Evolutionary conservation across 2,797 vertebrate genomes (phyloP).

Genomic region (Buphagus erythrorhynchus): DNA sequence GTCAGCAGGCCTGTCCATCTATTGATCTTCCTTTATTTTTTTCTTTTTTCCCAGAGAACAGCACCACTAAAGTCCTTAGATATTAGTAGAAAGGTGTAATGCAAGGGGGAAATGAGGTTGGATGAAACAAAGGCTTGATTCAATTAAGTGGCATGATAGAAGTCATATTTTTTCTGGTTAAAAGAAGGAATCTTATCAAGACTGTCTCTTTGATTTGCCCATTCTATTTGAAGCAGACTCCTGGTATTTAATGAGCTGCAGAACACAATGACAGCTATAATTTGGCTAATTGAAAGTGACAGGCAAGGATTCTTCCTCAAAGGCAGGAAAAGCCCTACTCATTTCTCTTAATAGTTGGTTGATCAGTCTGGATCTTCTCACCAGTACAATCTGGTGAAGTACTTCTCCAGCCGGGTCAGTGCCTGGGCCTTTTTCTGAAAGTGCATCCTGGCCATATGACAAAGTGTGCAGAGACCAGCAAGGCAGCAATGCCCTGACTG

Average conservation of each 20-base stretch:
- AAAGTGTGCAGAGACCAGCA: rapidly evolving
- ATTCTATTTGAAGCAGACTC: conserved; percentile 16
- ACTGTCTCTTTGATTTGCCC: conserved; percentile 16
- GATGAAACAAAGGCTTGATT: not conserved
- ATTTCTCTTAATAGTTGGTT: not conserved
- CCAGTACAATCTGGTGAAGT: not conserved
- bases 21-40: not conserved
- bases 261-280: conserved; percentile 7
- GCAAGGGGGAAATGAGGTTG: not conserved
- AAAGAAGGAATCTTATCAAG: not conserved
- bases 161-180: not conserved
- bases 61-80: not conserved
- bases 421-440: not conserved
- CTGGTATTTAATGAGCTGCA: not conserved
- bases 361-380: not conserved
- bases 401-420: not conserved
- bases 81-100: not conserved
- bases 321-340: not conserved
- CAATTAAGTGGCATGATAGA: not conserved
- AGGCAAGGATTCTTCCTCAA: not conserved
- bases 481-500: rapidly evolving
- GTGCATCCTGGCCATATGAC: rapidly evolving
- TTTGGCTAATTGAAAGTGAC: conserved; percentile 12
- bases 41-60: not conserved
- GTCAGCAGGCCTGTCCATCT: not conserved